These are phyloP conservation scores for Phylloscopus collybita DNA, from an alignment of 2,797 vertebrate genomes.

Conservation along the genomic window DNA sequence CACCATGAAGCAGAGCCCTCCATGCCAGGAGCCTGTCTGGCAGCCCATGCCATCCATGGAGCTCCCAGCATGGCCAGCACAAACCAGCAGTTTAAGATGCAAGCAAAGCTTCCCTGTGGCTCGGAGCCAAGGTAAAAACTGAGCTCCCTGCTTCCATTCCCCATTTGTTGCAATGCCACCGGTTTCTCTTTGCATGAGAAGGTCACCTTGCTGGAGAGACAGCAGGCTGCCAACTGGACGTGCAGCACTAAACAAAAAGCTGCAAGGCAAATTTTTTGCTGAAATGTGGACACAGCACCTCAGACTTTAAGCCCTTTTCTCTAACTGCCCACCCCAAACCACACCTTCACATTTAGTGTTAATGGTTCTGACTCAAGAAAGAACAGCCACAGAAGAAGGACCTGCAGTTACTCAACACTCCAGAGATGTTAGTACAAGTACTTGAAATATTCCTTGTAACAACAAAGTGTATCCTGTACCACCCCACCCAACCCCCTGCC, in stretches of 20 bases:
- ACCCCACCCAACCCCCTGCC: background rate
- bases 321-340: background rate
- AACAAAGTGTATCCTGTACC: background rate
- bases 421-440: background rate
- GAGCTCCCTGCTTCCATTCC: background rate
- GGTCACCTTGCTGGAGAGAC: background rate
- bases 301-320: background rate
- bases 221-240: background rate
- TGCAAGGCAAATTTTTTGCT: background rate
- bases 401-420: background rate
- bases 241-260: background rate
- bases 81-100: background rate
- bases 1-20: fast-evolving
- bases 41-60: background rate
- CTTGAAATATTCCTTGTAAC: background rate
- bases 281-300: background rate
- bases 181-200: background rate
- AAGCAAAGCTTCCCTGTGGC: background rate
- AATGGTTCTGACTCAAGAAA: background rate
- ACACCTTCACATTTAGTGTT: background rate
- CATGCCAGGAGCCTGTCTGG: background rate
- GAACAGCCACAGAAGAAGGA: background rate
- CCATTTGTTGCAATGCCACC: background rate
- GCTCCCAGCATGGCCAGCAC: background rate
- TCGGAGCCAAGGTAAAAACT: background rate